Percentiles rank a stretch among this genome's conserved stretches.
These are phyloP conservation scores for Mamestra brassicae DNA, from an alignment of 2,888 invertebrate genomes.

Conservation along the genomic window DNA sequence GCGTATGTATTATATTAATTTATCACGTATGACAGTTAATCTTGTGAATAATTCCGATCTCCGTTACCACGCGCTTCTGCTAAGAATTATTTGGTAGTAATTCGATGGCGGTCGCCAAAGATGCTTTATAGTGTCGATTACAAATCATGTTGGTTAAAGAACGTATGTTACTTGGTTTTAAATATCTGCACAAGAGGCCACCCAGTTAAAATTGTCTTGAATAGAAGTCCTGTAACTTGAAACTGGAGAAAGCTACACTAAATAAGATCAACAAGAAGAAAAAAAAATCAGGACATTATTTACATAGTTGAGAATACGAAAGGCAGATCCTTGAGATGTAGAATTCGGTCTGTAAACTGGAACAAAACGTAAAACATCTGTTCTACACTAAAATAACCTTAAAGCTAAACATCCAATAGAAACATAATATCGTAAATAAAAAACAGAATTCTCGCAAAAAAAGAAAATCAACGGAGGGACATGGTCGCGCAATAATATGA, in stretches of 20 bases:
- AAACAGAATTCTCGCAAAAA: slow-evolving; percentile 34
- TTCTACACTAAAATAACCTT: background rate
- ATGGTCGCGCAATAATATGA: slow-evolving; percentile 69
- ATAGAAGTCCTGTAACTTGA: background rate
- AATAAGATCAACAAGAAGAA: background rate
- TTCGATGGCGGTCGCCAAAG: slow-evolving; percentile 31
- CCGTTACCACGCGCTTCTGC: slow-evolving; percentile 57
- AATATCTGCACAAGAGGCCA: background rate
- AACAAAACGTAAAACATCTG: background rate
- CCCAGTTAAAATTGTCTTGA: background rate
- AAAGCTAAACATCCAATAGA: slow-evolving; percentile 25
- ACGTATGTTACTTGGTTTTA: background rate
- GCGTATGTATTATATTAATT: slow-evolving; percentile 69
- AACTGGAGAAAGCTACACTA: background rate
- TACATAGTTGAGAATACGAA: background rate
- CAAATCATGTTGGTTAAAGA: background rate
- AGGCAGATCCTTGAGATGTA: background rate
- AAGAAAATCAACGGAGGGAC: slow-evolving; percentile 46
- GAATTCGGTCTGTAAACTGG: no score
- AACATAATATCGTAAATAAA: slow-evolving; percentile 45
- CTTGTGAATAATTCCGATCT: slow-evolving; percentile 63
- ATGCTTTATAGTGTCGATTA: slow-evolving; percentile 6
- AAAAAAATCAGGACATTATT: background rate
- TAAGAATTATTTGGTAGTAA: slow-evolving; percentile 59
- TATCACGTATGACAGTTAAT: slow-evolving; percentile 74